Base-by-base conservation (phyloP, 2,888 invertebrate genomes). In the Panorpa germanica region DNA sequence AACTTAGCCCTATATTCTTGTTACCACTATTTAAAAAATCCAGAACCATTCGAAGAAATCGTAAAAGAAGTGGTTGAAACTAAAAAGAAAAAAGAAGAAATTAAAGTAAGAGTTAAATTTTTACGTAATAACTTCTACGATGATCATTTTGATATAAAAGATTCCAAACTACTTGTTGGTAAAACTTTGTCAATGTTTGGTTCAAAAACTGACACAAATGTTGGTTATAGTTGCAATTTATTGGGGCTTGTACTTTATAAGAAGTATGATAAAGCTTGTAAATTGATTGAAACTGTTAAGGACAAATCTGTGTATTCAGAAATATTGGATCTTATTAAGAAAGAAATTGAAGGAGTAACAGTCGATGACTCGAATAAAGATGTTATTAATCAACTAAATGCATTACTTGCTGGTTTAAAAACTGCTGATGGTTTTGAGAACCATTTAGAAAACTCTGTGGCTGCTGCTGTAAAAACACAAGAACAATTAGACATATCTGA, bases 111-210 rank as follows among this genome's bases (percentile, higher is more conserved):
- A 40, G 71, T 93, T 0, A 64, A 62, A 34, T 91, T 64, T 48
- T 45, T 96, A 21, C 64, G 78, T 42, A 86, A 88, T 48, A 71
- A 75, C 1, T 82, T 64, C 48, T 75, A 76, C 53, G 91, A 93
- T 57, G 78, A 83, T 45, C 90, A 93, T 51, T 86, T 88, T 56
- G 88, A 88, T 53, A 59, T 91, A 12, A 64, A 53, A 34, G 72
- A 82, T 39, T 65, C 73, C 5, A 50, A 62, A 15, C 63, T 70
- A 44, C 55, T 85, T 22, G 61, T 81, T 28, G 91, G 91, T 1
- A 93, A 93, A 59, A 81, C 86, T 3, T 53, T 93, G 28, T 59
- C 61, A 19, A 63, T 65, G 54, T 63, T 72, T 35, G 66, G 70
- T 3, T 56, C 60, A 40, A 43, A 47, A 34, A 44, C 53, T 36